Base-by-base conservation (phyloP, 2,888 invertebrate species). In the Cheilosia variabilis region DNA sequence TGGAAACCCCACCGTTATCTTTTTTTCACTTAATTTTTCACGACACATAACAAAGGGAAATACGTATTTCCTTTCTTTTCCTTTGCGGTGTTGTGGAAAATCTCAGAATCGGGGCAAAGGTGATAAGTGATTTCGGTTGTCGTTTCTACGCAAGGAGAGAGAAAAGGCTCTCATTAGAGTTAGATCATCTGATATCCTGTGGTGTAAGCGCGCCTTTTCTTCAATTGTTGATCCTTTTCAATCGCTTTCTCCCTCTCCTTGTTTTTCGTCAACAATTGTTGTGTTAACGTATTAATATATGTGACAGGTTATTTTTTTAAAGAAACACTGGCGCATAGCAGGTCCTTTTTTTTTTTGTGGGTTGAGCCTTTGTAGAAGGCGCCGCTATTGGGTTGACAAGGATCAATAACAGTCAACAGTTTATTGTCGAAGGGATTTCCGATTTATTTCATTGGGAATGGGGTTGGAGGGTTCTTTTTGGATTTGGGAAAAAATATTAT, bases 241-340 rank as follows among this genome's bases (percentile, higher is more conserved):
- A 9, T 15, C 37, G 10, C 13, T 13, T 13, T 13, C 4, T 47
- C 50, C 53, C 55, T 22, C 17, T 57, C 47, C 34, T 57, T 76
- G 43, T 24, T 19, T 55, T 22, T 31, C 15, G 55, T 13, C 57
- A 53, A 52, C 53, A 52, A 84, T 84, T 80, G 75, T 75, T 57
- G 86, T 77, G 86, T 81, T 86, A 81, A 86, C 76, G 81, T 81
- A 80, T 80, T 84, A 80, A 84, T 84, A 80, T 84, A 86, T 86
- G 81, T 81, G 86, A 81, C 86, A 81, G 86, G 81, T 71, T 17
- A 13, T 50, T 50, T 62, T 62, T 66, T 68, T 19, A 24, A 47
- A 19, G 52, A 45, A 41, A 17, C 52, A 34, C 58, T 43, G 63
- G 69, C 75, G 73, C 73, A 41, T 75, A 63, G 53, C 62, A 72